Evolutionary conservation across 2,888 invertebrate genomes (phyloP), one percentile per base, ranked within the genome.

Genomic region (Andricus quercusramuli): DNA sequence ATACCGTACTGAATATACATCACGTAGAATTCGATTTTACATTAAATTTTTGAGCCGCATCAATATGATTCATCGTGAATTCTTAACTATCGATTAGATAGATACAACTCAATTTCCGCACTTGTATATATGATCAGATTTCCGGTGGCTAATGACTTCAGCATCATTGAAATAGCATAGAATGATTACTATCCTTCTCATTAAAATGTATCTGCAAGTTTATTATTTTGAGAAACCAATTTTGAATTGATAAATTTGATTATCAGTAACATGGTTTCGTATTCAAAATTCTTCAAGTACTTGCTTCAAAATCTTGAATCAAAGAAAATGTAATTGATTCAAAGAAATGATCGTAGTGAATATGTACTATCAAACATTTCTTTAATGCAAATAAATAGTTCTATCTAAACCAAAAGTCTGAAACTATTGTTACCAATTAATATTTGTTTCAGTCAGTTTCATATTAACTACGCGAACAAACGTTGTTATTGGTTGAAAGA

Each of bases 11-110:
- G 32, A 17, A 74, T 56, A 51, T 51, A 70, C 22, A 17, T 64
- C 17, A 29, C 17, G 13, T n/a, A 37, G 32, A 56, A 74, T 56
- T 56, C 13, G 64, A 64, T 64, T 32, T 74, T 37, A 17, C n/a
- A 74, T 74, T 56, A 22, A 37, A 74, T 56, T 74, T 74, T 74
- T 74, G 29, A 74, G 56, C 15, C 37, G 20, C 32, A 56, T 37
- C n/a, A 74, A 74, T 74, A 59, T 51, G n/a, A 29, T 13, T 74
- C 56, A 74, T 74, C 56, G n/a, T 56, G 56, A 59, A 74, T 68
- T 74, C 22, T 37, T 11, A 51, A 74, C n/a, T 74, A 74, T 51
- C 32, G 51, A 56, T 74, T 32, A 32, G 37, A 74, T 74, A 59
- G 41, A 41, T 41, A 51, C 56, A 56, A 74, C 56, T 56, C 32